A percentile compares a stretch with the other conserved stretches of the same genome.
Evolutionary conservation across 2,888 invertebrate species (phyloP).

Genomic region (Cheiracanthium punctorium): DNA sequence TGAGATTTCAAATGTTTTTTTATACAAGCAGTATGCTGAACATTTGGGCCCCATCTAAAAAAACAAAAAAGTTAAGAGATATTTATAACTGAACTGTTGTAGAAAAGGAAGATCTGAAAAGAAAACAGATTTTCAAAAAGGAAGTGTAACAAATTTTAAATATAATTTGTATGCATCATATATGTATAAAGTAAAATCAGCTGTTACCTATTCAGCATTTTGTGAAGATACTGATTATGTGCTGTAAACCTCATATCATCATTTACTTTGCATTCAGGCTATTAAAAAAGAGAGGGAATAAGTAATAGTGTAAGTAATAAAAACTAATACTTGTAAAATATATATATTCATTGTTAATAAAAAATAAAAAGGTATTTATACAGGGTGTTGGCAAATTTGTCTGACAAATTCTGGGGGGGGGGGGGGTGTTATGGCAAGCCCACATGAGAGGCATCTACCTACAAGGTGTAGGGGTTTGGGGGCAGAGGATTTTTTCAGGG

Average conservation of each 20-base stretch:
- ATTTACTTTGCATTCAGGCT: conserved; percentile 85
- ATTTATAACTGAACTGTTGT: neutral
- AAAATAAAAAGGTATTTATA: no score
- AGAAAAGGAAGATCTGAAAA: neutral
- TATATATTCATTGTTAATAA: no score
- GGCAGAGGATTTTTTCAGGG: no score
- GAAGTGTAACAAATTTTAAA: no score
- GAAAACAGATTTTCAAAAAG: neutral
- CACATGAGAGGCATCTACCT: no score
- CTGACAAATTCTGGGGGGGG: no score
- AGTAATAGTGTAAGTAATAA: neutral
- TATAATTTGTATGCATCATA: no score
- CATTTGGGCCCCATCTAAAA: conserved; percentile 87
- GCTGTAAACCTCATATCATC: conserved; percentile 91
- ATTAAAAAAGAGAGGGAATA: conserved; percentile 6
- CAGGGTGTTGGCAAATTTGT: no score
- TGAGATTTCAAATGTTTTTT: conserved; percentile 87
- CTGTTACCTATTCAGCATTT: conserved; percentile 79
- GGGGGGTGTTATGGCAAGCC: no score
- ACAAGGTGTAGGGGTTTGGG: no score
- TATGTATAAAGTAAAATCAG: no score
- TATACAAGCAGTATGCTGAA: conserved; percentile 89
- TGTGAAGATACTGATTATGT: conserved; percentile 92
- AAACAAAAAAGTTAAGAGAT: neutral
- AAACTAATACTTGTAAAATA: neutral